These are phyloP conservation scores for Prionailurus viverrinus DNA, from an alignment of 2,113 vertebrate species.

Conservation along the genomic window DNA sequence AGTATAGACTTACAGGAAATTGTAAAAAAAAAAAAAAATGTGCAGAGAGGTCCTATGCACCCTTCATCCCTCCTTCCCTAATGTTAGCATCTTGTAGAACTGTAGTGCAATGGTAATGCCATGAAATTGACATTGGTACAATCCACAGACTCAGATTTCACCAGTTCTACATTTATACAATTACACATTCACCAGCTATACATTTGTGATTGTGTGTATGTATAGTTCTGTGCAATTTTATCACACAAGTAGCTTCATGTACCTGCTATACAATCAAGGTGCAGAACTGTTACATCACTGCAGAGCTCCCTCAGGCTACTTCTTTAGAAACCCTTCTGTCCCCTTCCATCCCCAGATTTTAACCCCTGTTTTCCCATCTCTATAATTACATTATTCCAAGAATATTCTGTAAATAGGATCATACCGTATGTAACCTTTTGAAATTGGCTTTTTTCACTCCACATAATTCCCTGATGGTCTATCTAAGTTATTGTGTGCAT, in stretches of 20 bases:
- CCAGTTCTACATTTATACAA: neutral
- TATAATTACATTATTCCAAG: slow-evolving; percentile 61
- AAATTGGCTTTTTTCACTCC: slow-evolving; percentile 5
- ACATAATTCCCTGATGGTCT: neutral
- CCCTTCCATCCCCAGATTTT: neutral
- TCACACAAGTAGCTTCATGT: slow-evolving; percentile 16
- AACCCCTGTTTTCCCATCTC: neutral
- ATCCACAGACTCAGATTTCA: slow-evolving; percentile 19
- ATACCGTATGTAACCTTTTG: slow-evolving; percentile 3
- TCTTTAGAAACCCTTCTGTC: neutral
- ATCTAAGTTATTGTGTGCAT: neutral
- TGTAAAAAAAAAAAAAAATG: neutral
- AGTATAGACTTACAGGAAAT: slow-evolving; percentile 15
- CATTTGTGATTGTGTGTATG: neutral
- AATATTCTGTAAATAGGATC: slow-evolving; percentile 43
- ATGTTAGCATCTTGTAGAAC: neutral
- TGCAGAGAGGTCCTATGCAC: neutral
- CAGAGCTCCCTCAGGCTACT: neutral
- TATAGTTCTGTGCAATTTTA: slow-evolving; percentile 33
- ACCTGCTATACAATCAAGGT: neutral
- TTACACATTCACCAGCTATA: neutral
- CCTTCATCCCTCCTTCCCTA: neutral
- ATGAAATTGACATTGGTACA: slow-evolving; percentile 2
- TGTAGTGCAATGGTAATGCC: neutral
- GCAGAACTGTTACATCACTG: neutral